Conservation (phyloP, 2,888 invertebrate genomes). For the Pachymerium ferrugineum region DNA sequence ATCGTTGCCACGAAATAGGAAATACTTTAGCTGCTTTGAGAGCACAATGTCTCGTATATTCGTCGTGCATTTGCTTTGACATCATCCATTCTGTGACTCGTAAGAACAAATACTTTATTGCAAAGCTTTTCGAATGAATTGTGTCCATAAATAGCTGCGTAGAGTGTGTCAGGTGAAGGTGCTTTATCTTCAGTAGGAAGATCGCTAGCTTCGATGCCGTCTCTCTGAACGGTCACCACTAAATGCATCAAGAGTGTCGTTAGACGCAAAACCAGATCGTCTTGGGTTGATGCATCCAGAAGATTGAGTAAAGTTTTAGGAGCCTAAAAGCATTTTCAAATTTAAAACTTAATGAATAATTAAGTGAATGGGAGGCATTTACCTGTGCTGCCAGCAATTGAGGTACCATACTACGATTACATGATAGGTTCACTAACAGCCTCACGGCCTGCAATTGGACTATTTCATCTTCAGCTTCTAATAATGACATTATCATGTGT, state of each 20-base stretch:
- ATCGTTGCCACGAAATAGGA: neutral
- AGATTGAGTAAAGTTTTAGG: constrained; percentile 51
- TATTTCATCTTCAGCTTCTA: constrained; percentile 48
- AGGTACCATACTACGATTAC: constrained; percentile 56
- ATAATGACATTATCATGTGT: constrained; percentile 50
- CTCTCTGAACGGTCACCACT: constrained; percentile 47
- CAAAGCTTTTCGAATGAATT: constrained; percentile 47
- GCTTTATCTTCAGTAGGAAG: constrained; percentile 54
- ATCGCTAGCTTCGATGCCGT: constrained; percentile 49
- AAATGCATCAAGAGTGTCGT: constrained; percentile 54
- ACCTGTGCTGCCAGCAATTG: constrained; percentile 57
- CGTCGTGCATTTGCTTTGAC: constrained; percentile 38
- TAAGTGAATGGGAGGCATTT: constrained; percentile 28
- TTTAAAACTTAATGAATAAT: neutral
- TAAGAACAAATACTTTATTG: constrained; percentile 45
- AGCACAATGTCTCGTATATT: constrained; percentile 20
- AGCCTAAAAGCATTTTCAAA: constrained; percentile 46
- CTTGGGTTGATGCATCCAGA: constrained; percentile 47
- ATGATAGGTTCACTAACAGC: constrained; percentile 56
- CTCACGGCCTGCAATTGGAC: constrained; percentile 54
- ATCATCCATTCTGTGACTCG: constrained; percentile 47
- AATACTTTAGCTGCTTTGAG: neutral
- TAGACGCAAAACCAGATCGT: constrained; percentile 51
- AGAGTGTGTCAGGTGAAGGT: constrained; percentile 54
- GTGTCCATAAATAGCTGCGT: constrained; percentile 50